Evolutionary conservation across 2,888 invertebrate genomes (phyloP).

Genomic region (Nomada ruficornis): DNA sequence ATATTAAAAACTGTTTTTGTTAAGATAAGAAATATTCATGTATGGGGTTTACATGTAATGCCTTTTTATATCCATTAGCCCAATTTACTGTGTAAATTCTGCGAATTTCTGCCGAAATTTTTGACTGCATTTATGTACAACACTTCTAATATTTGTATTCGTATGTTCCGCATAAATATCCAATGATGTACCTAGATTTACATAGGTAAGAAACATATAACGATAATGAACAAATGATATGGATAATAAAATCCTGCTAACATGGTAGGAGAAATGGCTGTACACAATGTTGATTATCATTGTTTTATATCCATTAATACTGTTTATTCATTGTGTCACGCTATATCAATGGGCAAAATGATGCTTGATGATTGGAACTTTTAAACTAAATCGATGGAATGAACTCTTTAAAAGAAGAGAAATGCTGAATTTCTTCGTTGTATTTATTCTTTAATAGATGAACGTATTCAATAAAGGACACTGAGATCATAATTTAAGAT

Average conservation of each 20-base stretch:
- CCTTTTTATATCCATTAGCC: background rate
- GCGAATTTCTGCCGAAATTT: background rate
- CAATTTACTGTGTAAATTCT: background rate
- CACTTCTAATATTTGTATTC: constrained; percentile 11
- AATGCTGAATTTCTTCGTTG: background rate
- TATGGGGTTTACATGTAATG: background rate
- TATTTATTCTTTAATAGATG: constrained; percentile 10
- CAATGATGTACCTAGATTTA: constrained; percentile 24
- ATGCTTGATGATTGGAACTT: background rate
- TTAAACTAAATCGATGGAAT: constrained; percentile 39
- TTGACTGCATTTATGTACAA: constrained; percentile 4
- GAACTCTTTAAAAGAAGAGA: constrained; percentile 46
- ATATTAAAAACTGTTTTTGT: background rate
- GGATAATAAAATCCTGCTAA: background rate
- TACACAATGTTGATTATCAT: constrained; percentile 13
- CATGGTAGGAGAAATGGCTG: constrained; percentile 3
- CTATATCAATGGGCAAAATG: background rate
- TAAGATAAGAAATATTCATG: background rate
- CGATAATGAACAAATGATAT: constrained; percentile 15
- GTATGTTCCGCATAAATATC: constrained; percentile 21
- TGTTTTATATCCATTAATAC: constrained; percentile 35
- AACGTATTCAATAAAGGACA: background rate
- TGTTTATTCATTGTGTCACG: constrained; percentile 7
- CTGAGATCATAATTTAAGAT: too few species aligned
- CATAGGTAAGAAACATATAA: constrained; percentile 30